A percentile compares a stretch with the other conserved stretches of the same genome.
Evolutionary conservation across 2,888 invertebrate species (phyloP).

Genomic region (Iphiclides podalirius): DNA sequence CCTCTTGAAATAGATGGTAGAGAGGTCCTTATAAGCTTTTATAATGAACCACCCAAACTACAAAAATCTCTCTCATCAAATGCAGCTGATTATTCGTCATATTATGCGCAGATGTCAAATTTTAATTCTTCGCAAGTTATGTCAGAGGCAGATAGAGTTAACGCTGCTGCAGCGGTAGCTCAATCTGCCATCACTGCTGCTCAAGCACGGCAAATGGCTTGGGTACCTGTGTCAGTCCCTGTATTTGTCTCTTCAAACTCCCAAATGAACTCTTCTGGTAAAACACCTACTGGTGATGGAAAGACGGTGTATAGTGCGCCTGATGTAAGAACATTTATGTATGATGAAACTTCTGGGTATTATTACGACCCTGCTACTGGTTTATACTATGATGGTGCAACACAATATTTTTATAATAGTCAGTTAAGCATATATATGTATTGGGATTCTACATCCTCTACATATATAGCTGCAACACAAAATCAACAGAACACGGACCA

Average conservation of each 20-base stretch:
- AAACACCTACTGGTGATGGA: conserved; percentile 81
- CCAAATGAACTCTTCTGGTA: conserved; percentile 60
- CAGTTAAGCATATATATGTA: conserved; percentile 95
- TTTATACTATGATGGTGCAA: conserved; percentile 96
- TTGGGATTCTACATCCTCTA: conserved; percentile 90
- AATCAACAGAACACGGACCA: conserved; percentile 59
- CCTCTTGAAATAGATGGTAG: conserved; percentile 72
- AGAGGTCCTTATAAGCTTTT: conserved; percentile 81
- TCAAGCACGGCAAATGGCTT: conserved; percentile 69
- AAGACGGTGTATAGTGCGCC: conserved; percentile 87
- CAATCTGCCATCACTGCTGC: conserved; percentile 88
- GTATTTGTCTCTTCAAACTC: conserved; percentile 60
- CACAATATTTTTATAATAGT: conserved; percentile 97
- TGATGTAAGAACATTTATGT: conserved; percentile 94
- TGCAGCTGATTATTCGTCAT: conserved; percentile 52
- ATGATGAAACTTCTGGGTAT: conserved; percentile 96
- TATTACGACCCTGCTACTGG: conserved; percentile 96
- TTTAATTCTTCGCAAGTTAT: conserved; percentile 84
- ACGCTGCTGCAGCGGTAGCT: conserved; percentile 93
- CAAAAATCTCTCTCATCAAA: conserved; percentile 38
- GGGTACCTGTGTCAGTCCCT: conserved; percentile 78
- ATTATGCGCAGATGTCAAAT: conserved; percentile 59
- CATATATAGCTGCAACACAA: conserved; percentile 79
- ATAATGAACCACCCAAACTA: conserved; percentile 64
- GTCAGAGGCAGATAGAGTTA: conserved; percentile 86